Conservation (phyloP, 2,888 invertebrate genomes). For the Lomographa bimaculata region DNA sequence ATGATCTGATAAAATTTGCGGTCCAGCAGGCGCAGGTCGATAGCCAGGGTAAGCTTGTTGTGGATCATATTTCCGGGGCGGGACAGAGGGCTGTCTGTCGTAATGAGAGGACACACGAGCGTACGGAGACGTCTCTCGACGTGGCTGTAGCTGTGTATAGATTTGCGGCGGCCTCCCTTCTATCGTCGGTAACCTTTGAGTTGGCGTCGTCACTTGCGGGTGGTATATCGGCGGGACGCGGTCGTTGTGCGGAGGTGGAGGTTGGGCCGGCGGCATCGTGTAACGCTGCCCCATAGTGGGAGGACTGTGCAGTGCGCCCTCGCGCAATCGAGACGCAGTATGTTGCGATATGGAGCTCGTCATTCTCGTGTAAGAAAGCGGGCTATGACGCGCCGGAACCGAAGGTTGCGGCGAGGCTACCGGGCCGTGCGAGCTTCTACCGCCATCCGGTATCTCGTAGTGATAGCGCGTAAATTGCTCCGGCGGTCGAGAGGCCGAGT, state of each 20-base stretch:
- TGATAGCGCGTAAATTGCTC: conserved; percentile 66
- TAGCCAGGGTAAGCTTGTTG: conserved; percentile 76
- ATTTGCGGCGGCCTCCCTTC: conserved; percentile 59
- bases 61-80: conserved; percentile 70
- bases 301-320: conserved; percentile 59
- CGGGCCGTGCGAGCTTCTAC: conserved; percentile 57
- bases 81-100: conserved; percentile 61
- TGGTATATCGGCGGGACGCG: conserved; percentile 78
- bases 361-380: conserved; percentile 67
- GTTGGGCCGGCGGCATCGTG: conserved; percentile 54
- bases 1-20: conserved; percentile 62
- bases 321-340: conserved; percentile 59
- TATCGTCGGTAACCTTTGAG: conserved; percentile 51
- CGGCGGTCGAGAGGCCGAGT: conserved; percentile 65
- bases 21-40: conserved; percentile 54
- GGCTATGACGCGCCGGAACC: conserved; percentile 64
- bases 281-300: conserved; percentile 57
- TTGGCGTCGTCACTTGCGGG: conserved; percentile 54
- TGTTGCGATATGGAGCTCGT: conserved; percentile 68
- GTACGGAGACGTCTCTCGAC: conserved; percentile 65
- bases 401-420: conserved; percentile 66
- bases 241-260: conserved; percentile 72
- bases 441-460: conserved; percentile 62
- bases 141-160: conserved; percentile 58
- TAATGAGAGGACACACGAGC: conserved; percentile 57